Percentiles rank a stretch among this genome's conserved stretches.
Evolutionary conservation across 2,888 invertebrate species (phyloP).

Genomic region (Carabus problematicus): DNA sequence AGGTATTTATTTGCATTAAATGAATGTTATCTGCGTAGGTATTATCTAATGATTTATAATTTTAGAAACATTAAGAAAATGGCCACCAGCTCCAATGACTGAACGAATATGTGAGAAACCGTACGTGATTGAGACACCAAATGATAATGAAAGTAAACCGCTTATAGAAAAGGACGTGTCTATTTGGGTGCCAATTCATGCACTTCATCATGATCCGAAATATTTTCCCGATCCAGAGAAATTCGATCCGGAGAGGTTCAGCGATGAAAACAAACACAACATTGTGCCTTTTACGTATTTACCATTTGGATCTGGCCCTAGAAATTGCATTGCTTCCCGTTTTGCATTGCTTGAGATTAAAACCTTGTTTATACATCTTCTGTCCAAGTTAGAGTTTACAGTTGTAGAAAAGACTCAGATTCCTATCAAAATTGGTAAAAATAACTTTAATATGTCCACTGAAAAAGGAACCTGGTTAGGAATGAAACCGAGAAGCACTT

Average conservation of each 20-base stretch:
- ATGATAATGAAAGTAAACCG: conserved; percentile 48
- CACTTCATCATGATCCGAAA: conserved; percentile 58
- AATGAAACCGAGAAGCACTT: conserved; percentile 47
- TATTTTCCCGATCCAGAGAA: conserved; percentile 59
- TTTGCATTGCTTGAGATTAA: conserved; percentile 55
- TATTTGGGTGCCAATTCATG: conserved; percentile 54
- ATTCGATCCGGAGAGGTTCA: conserved; percentile 62
- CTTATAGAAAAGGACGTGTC: conserved; percentile 51
- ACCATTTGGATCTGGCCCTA: conserved; percentile 65
- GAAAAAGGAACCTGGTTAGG: conserved; percentile 52
- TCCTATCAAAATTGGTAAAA: conserved; percentile 50
- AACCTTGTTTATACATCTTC: conserved; percentile 50
- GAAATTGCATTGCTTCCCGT: conserved; percentile 61
- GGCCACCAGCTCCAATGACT: conserved; percentile 60
- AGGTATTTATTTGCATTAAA: too few relatives aligned
- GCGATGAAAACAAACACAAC: conserved; percentile 55
- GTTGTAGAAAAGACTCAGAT: conserved; percentile 51
- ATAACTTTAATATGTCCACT: conserved; percentile 48
- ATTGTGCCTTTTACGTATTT: conserved; percentile 61
- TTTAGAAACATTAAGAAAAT: conserved; percentile 62
- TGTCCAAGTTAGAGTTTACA: conserved; percentile 52
- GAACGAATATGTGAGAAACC: conserved; percentile 63
- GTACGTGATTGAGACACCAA: conserved; percentile 54
- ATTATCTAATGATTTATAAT: conserved; percentile 55
- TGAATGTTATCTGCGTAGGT: too few relatives aligned